Conservation (phyloP, 2,797 vertebrate species). For the Eurystomus glaucurus region DNA sequence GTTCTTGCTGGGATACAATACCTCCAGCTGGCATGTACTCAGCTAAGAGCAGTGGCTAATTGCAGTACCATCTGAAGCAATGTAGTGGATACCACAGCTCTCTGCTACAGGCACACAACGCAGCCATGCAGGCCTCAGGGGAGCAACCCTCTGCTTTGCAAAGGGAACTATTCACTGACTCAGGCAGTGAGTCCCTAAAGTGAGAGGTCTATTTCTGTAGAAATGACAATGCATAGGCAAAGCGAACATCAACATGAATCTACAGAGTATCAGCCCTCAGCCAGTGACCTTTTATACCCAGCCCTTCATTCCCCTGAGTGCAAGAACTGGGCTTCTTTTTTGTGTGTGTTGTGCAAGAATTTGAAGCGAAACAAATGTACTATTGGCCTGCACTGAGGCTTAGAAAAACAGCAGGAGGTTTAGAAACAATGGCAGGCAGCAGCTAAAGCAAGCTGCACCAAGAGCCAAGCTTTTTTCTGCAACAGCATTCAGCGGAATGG, state of each 20-base stretch:
- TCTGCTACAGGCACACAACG: rapidly evolving
- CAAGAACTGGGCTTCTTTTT: constrained; percentile 1
- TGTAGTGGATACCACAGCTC: rapidly evolving
- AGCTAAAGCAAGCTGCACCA: neutral
- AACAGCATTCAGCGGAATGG: neutral
- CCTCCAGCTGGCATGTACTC: rapidly evolving
- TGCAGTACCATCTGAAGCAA: neutral
- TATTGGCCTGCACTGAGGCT: neutral
- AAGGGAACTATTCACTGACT: neutral
- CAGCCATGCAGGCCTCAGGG: too few relatives aligned
- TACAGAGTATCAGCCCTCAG: neutral
- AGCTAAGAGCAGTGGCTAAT: rapidly evolving
- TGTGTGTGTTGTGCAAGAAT: constrained; percentile 3
- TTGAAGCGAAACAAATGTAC: constrained; percentile 26
- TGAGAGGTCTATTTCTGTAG: neutral
- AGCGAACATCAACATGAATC: neutral
- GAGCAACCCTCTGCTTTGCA: neutral
- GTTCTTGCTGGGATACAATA: neutral
- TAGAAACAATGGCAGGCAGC: constrained; percentile 25
- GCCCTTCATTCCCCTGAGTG: neutral
- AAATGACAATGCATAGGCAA: neutral
- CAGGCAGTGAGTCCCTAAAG: rapidly evolving
- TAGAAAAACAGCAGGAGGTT: constrained; percentile 37
- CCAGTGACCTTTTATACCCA: neutral
- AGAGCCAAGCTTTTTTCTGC: neutral